These are phyloP conservation scores for Oscheius sp. DNA, from an alignment of 2,888 invertebrate species.

Conservation along the genomic window DNA sequence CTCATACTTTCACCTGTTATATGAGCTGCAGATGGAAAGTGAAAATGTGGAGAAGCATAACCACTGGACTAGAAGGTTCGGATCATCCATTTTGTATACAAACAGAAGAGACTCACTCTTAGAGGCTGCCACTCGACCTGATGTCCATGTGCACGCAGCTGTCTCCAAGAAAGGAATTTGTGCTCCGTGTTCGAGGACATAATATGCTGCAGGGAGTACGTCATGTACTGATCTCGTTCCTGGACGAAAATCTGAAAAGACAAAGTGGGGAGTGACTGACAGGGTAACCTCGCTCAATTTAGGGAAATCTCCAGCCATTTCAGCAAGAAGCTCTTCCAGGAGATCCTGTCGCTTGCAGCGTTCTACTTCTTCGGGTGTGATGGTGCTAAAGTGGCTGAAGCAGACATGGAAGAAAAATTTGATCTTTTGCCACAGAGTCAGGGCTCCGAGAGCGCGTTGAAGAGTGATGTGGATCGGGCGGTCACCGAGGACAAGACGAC, in stretches of 20 bases:
- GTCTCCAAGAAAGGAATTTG: constrained; percentile 53
- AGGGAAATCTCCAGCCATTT: constrained; percentile 93
- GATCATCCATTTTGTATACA: not conserved
- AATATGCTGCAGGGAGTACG: constrained; percentile 77
- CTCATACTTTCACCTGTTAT: no score
- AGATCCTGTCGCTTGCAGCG: constrained; percentile 81
- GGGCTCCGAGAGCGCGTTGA: constrained; percentile 86
- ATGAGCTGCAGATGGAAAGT: not conserved
- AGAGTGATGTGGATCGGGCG: constrained; percentile 89
- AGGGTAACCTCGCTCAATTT: constrained; percentile 79
- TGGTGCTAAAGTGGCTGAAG: constrained; percentile 56
- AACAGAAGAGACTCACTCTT: constrained; percentile 23
- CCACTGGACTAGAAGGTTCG: no score
- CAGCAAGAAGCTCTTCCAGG: constrained; percentile 88
- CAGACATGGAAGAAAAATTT: constrained; percentile 82
- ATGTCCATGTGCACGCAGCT: no score
- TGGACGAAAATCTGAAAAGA: constrained; percentile 78
- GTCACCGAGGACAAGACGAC: constrained; percentile 89
- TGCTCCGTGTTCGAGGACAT: constrained; percentile 49
- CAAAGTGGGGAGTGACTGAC: not conserved
- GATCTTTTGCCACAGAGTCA: constrained; percentile 88
- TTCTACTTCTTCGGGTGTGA: constrained; percentile 81
- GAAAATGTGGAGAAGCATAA: not conserved
- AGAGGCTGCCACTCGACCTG: constrained; percentile 55
- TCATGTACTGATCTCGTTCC: constrained; percentile 91